Evolutionary conservation across 2,888 invertebrate species (phyloP).

Genomic region (Drosophila kokeensis): DNA sequence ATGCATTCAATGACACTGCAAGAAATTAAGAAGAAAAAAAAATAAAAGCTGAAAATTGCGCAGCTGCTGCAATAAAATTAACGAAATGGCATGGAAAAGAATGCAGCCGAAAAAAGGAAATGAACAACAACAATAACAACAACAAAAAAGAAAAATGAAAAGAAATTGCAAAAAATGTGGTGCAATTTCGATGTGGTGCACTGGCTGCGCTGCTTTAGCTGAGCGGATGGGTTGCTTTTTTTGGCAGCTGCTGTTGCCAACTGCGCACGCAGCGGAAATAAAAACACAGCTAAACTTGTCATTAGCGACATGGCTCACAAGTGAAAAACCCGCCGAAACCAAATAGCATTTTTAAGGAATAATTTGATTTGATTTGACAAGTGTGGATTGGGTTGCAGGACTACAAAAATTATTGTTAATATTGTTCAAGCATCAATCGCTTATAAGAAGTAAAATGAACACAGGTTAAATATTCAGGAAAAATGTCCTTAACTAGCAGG

Average conservation of each 20-base stretch:
- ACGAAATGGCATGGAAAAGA: constrained; percentile 62
- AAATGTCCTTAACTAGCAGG: not conserved
- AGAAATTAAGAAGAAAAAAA: constrained; percentile 18
- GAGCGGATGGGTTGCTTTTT: constrained; percentile 13
- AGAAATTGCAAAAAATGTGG: constrained; percentile 18
- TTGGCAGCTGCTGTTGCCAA: constrained; percentile 64
- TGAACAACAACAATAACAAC: constrained; percentile 7
- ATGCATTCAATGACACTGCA: constrained; percentile 66
- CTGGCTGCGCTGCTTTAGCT: constrained; percentile 36
- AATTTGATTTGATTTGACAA: not conserved
- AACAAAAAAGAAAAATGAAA: constrained; percentile 14
- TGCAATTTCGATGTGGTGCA: constrained; percentile 57
- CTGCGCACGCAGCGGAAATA: constrained; percentile 63
- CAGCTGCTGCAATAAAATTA: constrained; percentile 68
- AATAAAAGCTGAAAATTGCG: constrained; percentile 41
- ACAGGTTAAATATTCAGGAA: accelerated
- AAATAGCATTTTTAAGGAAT: not conserved
- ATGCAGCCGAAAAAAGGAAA: constrained; percentile 48
- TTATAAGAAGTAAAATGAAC: accelerated
- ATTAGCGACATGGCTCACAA: constrained; percentile 60
- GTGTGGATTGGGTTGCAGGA: not conserved
- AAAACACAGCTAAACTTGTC: constrained; percentile 61
- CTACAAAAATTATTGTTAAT: too few relatives aligned
- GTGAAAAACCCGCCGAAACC: not conserved
- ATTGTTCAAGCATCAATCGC: not conserved